phyloP scores from a whole-genome alignment of 1,140 invertebrate species.

The Cyphomyrmex costatus region DNA sequence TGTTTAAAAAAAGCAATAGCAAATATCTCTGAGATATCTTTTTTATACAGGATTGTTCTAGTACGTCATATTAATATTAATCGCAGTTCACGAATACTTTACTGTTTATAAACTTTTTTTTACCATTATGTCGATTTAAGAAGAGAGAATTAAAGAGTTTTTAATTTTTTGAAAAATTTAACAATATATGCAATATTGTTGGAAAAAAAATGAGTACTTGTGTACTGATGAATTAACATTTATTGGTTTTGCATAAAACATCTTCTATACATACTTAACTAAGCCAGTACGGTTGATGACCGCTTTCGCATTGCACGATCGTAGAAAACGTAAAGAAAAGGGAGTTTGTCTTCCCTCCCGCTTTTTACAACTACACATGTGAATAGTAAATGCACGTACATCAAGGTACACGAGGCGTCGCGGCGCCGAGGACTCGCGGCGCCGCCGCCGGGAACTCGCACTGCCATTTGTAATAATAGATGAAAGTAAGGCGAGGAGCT shows the following conservation, averaged over 20 bases:
- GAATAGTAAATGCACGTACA: neutral
- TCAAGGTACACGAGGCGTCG: slow-evolving; percentile 31
- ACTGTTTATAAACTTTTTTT: neutral
- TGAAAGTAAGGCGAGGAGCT: slow-evolving; percentile 66
- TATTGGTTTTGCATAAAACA: slow-evolving; percentile 30
- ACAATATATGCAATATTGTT: neutral
- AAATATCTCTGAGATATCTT: slow-evolving; percentile 13
- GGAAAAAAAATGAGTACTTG: neutral
- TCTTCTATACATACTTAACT: slow-evolving; percentile 5
- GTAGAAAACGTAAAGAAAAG: slow-evolving; percentile 27
- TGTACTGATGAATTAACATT: slow-evolving; percentile 8
- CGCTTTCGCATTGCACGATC: neutral
- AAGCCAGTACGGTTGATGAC: slow-evolving; percentile 20
- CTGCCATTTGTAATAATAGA: slow-evolving; percentile 69
- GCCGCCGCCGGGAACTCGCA: slow-evolving; percentile 3
- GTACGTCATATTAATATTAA: slow-evolving; percentile 20
- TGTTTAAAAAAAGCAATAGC: neutral
- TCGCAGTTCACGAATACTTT: neutral
- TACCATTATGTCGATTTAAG: neutral
- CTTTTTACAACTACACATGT: neutral
- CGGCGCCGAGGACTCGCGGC: slow-evolving; percentile 32
- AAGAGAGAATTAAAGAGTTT: neutral
- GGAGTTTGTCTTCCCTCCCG: slow-evolving; percentile 26
- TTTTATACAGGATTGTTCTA: neutral
- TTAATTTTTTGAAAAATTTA: neutral